Evolutionary conservation across 2,113 vertebrate species (phyloP).

Genomic region (Saccopteryx leptura): DNA sequence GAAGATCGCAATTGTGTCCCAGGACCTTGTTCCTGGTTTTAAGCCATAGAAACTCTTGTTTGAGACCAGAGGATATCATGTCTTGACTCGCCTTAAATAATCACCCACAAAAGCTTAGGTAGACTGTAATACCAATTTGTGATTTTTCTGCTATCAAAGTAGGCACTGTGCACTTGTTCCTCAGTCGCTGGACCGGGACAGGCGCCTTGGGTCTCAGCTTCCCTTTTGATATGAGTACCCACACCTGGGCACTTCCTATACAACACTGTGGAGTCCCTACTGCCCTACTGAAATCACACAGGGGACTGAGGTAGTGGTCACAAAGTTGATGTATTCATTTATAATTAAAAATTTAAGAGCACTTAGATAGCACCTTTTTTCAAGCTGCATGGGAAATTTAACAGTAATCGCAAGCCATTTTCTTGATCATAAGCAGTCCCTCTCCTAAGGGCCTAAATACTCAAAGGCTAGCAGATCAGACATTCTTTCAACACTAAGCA

Average conservation of each 20-base stretch:
- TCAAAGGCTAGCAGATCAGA: neutral
- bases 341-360: conserved; percentile 25
- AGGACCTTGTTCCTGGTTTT: neutral
- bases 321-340: neutral
- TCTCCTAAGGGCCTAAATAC: neutral
- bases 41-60: conserved; percentile 42
- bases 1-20: neutral
- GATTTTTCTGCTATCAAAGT: neutral
- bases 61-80: neutral
- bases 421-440: neutral
- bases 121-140: neutral
- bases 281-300: neutral
- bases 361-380: neutral
- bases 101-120: neutral
- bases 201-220: neutral
- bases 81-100: neutral
- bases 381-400: neutral
- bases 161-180: neutral
- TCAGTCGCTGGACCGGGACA: neutral
- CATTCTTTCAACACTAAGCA: neutral
- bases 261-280: neutral
- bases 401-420: neutral
- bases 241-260: neutral
- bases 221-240: neutral
- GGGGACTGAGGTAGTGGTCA: neutral